Percentiles rank a stretch among this genome's conserved stretches.
Evolutionary conservation across 2,888 invertebrate genomes (phyloP).

Genomic region (Rhimphoctona megacephalus): DNA sequence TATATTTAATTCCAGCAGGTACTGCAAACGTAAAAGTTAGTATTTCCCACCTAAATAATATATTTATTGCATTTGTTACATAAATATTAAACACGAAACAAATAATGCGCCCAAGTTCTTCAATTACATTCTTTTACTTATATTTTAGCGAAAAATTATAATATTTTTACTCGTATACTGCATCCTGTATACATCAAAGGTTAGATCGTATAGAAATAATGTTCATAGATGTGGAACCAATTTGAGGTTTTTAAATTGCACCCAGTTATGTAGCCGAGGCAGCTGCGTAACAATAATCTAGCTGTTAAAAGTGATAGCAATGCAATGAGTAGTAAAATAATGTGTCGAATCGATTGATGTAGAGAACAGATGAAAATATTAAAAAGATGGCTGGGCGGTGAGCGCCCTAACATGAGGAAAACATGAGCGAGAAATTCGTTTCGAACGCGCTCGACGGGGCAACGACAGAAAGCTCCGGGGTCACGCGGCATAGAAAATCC

Average conservation of each 20-base stretch:
- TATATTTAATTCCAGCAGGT: background rate
- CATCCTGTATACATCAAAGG: background rate
- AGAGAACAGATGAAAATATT: conserved; percentile 61
- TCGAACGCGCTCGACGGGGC: conserved; percentile 67
- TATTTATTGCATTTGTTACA: background rate
- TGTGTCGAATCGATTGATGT: conserved; percentile 59
- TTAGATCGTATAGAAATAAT: conserved; percentile 25
- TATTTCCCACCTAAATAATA: background rate
- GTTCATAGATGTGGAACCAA: conserved; percentile 14
- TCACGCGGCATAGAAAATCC: conserved; percentile 33
- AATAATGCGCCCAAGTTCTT: background rate
- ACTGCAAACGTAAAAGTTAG: background rate
- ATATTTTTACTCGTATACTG: background rate
- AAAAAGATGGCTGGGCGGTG: conserved; percentile 55
- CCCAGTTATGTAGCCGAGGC: background rate
- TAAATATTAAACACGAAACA: background rate
- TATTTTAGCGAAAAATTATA: background rate
- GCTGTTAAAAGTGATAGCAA: background rate
- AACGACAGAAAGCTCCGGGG: conserved; percentile 59
- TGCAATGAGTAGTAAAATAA: conserved; percentile 11
- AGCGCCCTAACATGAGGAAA: conserved; percentile 16
- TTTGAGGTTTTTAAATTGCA: background rate
- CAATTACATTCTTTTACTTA: background rate
- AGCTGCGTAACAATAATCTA: background rate
- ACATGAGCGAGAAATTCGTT: conserved; percentile 52